These are phyloP conservation scores for Axinella damicornis DNA, from an alignment of 37 sponge, comb jelly and placozoan species.

Conservation along the genomic window DNA sequence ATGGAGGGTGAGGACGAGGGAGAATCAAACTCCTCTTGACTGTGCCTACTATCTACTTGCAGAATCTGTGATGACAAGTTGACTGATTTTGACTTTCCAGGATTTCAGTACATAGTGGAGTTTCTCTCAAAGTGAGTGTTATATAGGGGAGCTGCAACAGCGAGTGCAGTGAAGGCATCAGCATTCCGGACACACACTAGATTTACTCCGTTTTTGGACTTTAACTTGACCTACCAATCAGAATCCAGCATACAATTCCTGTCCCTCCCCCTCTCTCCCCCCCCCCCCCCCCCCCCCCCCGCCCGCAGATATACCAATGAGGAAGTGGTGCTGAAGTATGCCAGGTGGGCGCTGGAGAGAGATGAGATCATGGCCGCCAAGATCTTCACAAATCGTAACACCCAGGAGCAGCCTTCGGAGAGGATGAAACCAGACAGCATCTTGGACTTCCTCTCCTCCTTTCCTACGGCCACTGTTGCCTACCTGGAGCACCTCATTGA, in stretches of 20 bases:
- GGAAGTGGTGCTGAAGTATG: slow-evolving; percentile 80
- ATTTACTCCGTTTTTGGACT: too few species aligned
- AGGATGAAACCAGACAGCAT: slow-evolving; percentile 28
- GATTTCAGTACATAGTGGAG: slow-evolving; percentile 71
- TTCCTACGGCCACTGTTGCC: slow-evolving; percentile 43
- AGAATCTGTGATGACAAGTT: slow-evolving; percentile 70
- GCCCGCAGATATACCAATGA: slow-evolving; percentile 43
- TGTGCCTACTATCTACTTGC: not conserved
- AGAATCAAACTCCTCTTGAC: not conserved
- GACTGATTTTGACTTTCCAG: slow-evolving; percentile 56
- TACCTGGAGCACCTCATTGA: slow-evolving; percentile 77
- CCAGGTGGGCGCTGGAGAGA: slow-evolving; percentile 83
- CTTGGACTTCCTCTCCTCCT: slow-evolving; percentile 65
- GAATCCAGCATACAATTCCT: not conserved
- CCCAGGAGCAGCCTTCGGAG: not conserved
- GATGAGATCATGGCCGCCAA: slow-evolving; percentile 61
- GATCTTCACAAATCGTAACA: slow-evolving; percentile 61
- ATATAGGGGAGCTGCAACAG: too few species aligned
- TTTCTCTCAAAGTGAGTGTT: slow-evolving; percentile 74
- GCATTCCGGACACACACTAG: too few species aligned
- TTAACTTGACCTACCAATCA: not conserved
- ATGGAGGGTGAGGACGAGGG: too few species aligned
- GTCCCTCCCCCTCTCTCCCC: not conserved
- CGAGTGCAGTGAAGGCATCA: too few species aligned
- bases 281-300: not conserved